Evolutionary conservation across 2,888 invertebrate species (phyloP).

Genomic region (Diarsia brunnea): DNA sequence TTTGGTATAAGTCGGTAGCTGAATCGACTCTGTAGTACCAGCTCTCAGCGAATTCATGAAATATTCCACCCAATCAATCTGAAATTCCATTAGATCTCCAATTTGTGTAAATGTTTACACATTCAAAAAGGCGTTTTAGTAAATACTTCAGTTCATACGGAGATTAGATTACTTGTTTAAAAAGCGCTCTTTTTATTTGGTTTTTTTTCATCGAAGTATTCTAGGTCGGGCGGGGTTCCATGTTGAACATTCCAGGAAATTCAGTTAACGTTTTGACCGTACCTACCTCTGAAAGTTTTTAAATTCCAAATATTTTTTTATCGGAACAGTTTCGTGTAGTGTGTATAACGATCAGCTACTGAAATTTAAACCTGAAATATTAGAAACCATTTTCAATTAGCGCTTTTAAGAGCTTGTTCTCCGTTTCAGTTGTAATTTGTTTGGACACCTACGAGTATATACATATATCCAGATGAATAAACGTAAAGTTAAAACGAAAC

Average conservation of each 20-base stretch:
- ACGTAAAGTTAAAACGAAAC: too few species aligned
- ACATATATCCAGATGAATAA: too few species aligned
- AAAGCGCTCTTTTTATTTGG: conserved; percentile 45
- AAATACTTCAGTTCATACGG: conserved; percentile 53
- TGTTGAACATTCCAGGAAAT: conserved; percentile 12
- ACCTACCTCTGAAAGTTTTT: not conserved
- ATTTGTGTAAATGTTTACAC: conserved; percentile 62
- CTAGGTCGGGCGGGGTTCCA: not conserved
- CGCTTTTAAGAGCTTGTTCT: conserved; percentile 1
- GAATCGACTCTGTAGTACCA: conserved; percentile 18
- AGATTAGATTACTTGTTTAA: conserved; percentile 56
- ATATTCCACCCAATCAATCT: conserved; percentile 61
- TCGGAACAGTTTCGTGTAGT: conserved; percentile 5
- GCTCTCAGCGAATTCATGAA: conserved; percentile 47
- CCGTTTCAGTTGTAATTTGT: too few species aligned
- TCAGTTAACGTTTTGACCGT: conserved; percentile 1
- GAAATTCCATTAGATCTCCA: conserved; percentile 62
- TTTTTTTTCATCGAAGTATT: conserved; percentile 32
- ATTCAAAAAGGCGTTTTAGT: conserved; percentile 55
- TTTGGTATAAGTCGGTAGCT: conserved; percentile 47
- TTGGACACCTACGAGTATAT: too few species aligned
- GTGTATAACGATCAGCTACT: too few species aligned
- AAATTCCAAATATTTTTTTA: conserved; percentile 6
- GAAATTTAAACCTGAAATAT: too few species aligned
- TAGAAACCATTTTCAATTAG: not conserved